Evolutionary conservation across 2,888 invertebrate species (phyloP), one percentile per base, ranked within the genome.

Genomic region (Gonocerus acuteangulatus): DNA sequence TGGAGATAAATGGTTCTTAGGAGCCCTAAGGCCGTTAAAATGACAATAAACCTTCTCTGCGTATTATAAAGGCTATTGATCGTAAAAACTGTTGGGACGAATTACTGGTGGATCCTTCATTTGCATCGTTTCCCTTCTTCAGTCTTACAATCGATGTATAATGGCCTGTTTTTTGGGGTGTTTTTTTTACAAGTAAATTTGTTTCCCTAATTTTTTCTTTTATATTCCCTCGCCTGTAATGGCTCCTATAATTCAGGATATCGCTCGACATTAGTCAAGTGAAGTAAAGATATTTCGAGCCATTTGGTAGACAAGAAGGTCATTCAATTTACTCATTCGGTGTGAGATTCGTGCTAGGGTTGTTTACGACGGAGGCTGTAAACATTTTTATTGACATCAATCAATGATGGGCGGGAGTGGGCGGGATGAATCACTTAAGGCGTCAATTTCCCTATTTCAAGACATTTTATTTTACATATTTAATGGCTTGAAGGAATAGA

Each of bases 221-320:
- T n/a, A 39, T 39, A 39, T 39, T 27, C 15, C n/a, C n/a, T 39
- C 39, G 4, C 15, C 39, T 18, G 22, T 52, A 39, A 52, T 54
- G 36, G 42, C 39, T 34, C 34, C 22, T 54, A 34, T 36, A 36
- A 42, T 39, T 47, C 47, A 47, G 3, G 47, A 34, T 42, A 22
- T 21, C 42, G 54, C 16, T 39, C 54, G 21, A 21, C 54, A 54
- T 54, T 54, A 54, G 21, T 54, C 54, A 54, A 54, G 22, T 11
- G 16, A 21, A 42, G 52, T 15, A 39, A 23, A n/a, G 51, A 13
- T 19, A 19, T 51, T 51, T 51, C 51, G 51, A 15, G 32, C 51
- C 51, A 51, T 51, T 51, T 34, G 48, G n/a, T n/a, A n/a, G n/a
- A n/a, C n/a, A n/a, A n/a, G n/a, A n/a, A n/a, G n/a, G n/a, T n/a